These are phyloP conservation scores for Helogale parvula DNA, from an alignment of 2,113 vertebrate species.

Conservation along the genomic window DNA sequence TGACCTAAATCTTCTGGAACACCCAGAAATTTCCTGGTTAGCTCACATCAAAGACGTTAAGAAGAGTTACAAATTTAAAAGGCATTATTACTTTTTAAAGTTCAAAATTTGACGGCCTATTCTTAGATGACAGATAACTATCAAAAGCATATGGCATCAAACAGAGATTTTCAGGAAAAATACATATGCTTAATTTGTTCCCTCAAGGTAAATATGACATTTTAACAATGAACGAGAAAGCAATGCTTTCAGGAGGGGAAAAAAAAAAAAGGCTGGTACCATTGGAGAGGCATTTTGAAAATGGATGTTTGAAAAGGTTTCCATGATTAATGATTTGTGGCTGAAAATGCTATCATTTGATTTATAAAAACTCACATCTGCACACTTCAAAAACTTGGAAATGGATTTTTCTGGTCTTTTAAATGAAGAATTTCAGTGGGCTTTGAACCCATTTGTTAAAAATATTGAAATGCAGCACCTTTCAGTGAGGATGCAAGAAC, in stretches of 20 bases:
- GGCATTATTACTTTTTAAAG: not conserved
- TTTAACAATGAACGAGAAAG: slow-evolving; percentile 13
- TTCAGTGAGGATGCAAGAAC: slow-evolving; percentile 27
- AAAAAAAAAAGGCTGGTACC: not conserved
- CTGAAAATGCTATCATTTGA: slow-evolving; percentile 37
- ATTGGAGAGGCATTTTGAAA: slow-evolving; percentile 43
- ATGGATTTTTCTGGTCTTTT: not conserved
- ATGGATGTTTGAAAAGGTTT: slow-evolving; percentile 43
- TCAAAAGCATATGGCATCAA: not conserved
- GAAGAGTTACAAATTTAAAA: not conserved
- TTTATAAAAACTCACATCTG: slow-evolving; percentile 44
- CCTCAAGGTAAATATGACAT: slow-evolving; percentile 55
- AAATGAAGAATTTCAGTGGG: not conserved
- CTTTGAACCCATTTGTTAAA: slow-evolving; percentile 47
- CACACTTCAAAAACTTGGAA: slow-evolving; percentile 23
- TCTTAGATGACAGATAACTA: not conserved
- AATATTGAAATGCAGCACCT: slow-evolving; percentile 51
- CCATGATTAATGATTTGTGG: slow-evolving; percentile 52
- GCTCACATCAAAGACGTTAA: not conserved
- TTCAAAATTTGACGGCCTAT: not conserved
- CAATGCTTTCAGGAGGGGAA: not conserved
- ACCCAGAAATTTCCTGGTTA: not conserved
- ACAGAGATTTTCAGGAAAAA: not conserved
- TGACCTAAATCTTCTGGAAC: not conserved
- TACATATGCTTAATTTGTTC: slow-evolving; percentile 12